Conservation (phyloP, 2,113 vertebrate species). For the Gopherus evgoodei region DNA sequence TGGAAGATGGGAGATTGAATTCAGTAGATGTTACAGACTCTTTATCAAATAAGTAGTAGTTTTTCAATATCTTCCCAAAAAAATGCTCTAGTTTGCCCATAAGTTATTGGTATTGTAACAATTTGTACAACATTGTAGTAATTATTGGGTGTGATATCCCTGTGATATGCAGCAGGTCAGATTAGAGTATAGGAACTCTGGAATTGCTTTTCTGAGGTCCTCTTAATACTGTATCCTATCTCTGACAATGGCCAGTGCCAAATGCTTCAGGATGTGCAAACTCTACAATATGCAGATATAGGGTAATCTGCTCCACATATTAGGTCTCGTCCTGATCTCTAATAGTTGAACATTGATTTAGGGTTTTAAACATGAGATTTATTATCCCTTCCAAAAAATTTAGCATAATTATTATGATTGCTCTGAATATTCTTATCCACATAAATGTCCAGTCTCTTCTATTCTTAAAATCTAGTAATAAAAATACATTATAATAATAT, state of each 20-base stretch:
- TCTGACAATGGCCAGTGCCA: neutral
- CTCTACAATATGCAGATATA: neutral
- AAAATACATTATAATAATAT: neutral
- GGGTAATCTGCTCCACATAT: rapidly evolving
- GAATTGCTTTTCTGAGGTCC: neutral
- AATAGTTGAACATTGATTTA: neutral
- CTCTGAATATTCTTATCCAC: neutral
- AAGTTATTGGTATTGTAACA: neutral
- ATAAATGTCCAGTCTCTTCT: neutral
- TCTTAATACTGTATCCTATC: rapidly evolving
- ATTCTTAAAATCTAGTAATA: neutral
- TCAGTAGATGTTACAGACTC: neutral
- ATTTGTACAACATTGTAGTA: neutral
- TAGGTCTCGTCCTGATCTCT: neutral
- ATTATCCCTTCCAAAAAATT: neutral
- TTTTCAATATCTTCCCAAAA: neutral
- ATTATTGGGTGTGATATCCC: neutral
- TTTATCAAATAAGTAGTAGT: neutral
- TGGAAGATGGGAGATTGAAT: constrained; percentile 23
- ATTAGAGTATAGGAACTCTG: neutral
- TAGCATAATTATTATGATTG: neutral
- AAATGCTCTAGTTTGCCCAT: neutral
- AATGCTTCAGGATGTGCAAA: neutral
- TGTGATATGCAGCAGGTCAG: neutral
- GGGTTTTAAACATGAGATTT: neutral